A percentile compares a stretch with the other conserved stretches of the same genome.
Evolutionary conservation across 1,140 invertebrate genomes (phyloP).

Genomic region (Solenopsis invicta): DNA sequence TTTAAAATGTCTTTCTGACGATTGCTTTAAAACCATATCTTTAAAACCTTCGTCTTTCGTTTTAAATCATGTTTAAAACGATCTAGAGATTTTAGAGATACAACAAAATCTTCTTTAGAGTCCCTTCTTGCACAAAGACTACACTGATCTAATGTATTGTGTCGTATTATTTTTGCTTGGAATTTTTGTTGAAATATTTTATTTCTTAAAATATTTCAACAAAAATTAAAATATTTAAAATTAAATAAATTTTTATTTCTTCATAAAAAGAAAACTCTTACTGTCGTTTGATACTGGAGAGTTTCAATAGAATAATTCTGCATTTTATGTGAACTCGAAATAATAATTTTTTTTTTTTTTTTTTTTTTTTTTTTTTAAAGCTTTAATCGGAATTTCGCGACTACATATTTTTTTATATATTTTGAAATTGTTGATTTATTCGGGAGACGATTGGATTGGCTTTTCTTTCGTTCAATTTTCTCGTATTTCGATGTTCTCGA

Average conservation of each 20-base stretch:
- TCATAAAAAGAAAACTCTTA: neutral
- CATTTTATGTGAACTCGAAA: neutral
- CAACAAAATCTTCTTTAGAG: neutral
- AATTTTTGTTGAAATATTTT: neutral
- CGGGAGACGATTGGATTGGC: neutral
- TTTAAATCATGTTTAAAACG: neutral
- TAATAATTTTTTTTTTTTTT: neutral
- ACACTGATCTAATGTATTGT: neutral
- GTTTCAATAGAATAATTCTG: neutral
- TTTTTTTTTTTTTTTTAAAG: neutral
- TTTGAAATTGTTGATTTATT: neutral
- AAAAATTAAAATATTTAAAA: too few species aligned
- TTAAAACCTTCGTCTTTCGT: neutral
- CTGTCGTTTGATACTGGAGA: neutral
- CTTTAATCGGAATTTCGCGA: neutral
- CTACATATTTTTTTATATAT: neutral
- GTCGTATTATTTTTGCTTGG: neutral
- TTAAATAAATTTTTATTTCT: neutral
- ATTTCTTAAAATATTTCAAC: neutral
- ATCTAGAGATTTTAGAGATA: neutral
- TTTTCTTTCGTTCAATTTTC: neutral
- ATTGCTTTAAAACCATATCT: neutral
- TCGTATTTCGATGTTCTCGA: constrained; percentile 16
- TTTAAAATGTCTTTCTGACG: neutral
- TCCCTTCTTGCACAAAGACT: constrained; percentile 19